Conservation (phyloP, 2,888 invertebrate genomes). For the Halictus ligatus region DNA sequence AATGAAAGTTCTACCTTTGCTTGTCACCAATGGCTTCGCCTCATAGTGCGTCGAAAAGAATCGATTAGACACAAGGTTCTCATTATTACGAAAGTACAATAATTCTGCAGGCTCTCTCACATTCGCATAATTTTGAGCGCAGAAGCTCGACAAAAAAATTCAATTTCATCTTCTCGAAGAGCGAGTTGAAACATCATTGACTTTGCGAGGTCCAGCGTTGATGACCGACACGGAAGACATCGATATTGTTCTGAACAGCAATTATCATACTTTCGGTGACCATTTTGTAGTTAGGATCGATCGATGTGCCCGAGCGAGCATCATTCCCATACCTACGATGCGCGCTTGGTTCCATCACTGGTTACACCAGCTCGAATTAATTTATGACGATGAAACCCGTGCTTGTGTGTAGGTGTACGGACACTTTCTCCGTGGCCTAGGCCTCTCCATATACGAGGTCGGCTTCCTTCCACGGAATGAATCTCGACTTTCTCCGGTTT, state of each 20-base stretch:
- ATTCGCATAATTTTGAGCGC: neutral
- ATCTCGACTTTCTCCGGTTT: slow-evolving; percentile 72
- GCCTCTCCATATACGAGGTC: slow-evolving; percentile 58
- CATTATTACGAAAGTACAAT: neutral
- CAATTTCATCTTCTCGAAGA: neutral
- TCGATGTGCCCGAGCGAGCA: neutral
- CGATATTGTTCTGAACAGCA: neutral
- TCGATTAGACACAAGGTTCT: neutral
- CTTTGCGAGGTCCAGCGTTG: neutral
- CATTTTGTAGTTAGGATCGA: neutral
- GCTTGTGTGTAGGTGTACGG: slow-evolving; percentile 66
- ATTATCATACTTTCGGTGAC: neutral
- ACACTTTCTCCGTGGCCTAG: slow-evolving; percentile 72
- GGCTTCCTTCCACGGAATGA: slow-evolving; percentile 67
- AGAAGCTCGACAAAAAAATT: neutral
- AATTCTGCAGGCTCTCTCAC: neutral
- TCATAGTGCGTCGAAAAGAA: no score
- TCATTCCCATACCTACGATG: neutral
- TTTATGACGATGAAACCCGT: slow-evolving; percentile 45
- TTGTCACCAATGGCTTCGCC: neutral
- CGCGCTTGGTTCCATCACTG: neutral
- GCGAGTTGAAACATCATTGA: neutral
- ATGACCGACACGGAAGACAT: neutral
- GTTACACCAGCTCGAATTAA: slow-evolving; percentile 56
- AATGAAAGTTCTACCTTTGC: neutral